Percentiles rank a stretch among this genome's conserved stretches.
These are phyloP conservation scores for Coracias cyanogaster DNA, from an alignment of 2,797 vertebrate species.

Conservation along the genomic window DNA sequence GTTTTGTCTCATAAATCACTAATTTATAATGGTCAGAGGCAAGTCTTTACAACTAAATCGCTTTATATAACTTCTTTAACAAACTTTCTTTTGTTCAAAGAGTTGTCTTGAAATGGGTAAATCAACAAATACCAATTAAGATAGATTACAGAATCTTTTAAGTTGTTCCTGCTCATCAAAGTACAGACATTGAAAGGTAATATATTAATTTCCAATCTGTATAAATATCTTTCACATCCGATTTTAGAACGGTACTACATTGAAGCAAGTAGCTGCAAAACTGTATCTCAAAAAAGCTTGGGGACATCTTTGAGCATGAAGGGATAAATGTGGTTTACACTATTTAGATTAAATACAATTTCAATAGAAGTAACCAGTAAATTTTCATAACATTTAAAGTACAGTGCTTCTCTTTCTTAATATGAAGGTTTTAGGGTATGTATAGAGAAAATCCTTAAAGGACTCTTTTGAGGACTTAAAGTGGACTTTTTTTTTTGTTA, in stretches of 20 bases:
- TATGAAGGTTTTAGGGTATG: background rate
- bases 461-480: background rate
- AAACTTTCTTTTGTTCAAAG: background rate
- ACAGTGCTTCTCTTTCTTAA: background rate
- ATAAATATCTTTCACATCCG: background rate
- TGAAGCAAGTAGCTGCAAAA: background rate
- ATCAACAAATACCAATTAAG: background rate
- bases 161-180: background rate
- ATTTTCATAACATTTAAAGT: background rate
- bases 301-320: background rate
- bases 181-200: background rate
- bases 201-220: background rate
- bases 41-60: background rate
- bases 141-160: background rate
- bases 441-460: background rate
- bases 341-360: background rate
- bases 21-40: background rate
- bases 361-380: background rate
- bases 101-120: background rate
- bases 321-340: background rate
- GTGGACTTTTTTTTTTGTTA: background rate
- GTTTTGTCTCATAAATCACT: slow-evolving; percentile 10
- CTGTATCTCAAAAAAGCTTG: background rate
- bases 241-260: background rate
- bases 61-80: background rate